phyloP scores from a whole-genome alignment of 2,888 invertebrate species.

The Strigamia crassipes region DNA sequence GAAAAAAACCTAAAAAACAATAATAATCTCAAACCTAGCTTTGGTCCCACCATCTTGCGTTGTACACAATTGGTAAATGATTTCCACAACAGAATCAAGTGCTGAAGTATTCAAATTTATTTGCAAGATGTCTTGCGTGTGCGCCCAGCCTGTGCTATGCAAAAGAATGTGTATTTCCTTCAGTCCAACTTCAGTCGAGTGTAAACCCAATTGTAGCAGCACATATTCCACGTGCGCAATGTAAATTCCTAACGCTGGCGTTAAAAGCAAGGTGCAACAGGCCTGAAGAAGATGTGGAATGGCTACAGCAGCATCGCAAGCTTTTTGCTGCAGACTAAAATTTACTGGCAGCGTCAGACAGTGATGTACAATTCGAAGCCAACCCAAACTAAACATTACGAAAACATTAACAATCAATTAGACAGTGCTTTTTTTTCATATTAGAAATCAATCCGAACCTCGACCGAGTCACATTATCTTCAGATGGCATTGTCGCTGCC shows the following conservation, averaged over 20 bases:
- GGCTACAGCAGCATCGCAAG: constrained; percentile 66
- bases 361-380: constrained; percentile 80
- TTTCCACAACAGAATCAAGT: constrained; percentile 73
- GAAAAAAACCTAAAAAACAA: too few species aligned
- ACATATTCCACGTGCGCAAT: constrained; percentile 70
- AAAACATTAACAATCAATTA: neutral
- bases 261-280: constrained; percentile 72
- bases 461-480: constrained; percentile 57
- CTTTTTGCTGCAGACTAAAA: constrained; percentile 35
- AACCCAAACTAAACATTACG: constrained; percentile 69
- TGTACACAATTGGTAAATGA: constrained; percentile 78
- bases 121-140: constrained; percentile 45
- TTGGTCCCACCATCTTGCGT: constrained; percentile 62
- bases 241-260: constrained; percentile 70
- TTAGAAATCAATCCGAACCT: constrained; percentile 52
- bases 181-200: constrained; percentile 64
- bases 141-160: constrained; percentile 51
- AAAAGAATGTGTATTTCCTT: constrained; percentile 56
- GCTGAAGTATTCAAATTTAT: constrained; percentile 4
- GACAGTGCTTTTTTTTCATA: neutral
- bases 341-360: constrained; percentile 67
- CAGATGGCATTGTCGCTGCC: constrained; percentile 54
- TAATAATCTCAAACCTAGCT: constrained; percentile 53
- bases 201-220: constrained; percentile 70
- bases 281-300: constrained; percentile 71